Evolutionary conservation across 1,140 invertebrate genomes (phyloP), one percentile per base, ranked within the genome.

Genomic region (Dinoponera quadriceps): DNA sequence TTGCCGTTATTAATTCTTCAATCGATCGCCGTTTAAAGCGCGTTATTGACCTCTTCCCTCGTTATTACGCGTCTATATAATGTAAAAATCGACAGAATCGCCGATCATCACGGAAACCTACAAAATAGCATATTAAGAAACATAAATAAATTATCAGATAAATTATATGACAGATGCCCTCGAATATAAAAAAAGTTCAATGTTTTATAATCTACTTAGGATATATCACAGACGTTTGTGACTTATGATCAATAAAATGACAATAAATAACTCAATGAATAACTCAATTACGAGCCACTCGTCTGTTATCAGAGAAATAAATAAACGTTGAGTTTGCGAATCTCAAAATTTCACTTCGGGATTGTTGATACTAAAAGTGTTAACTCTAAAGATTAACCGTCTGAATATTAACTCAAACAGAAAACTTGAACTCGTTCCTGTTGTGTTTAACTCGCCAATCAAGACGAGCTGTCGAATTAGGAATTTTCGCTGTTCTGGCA

Each of bases 11-110:
- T 48, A 55, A 57, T 54, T 68, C 20, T 16, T 20, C 7, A n/a
- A 25, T 51, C 48, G 60, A 66, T 73, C 57, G 57, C 22, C 27
- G n/a, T 51, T 65, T 74, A 22, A 63, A 63, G 13, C 18, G 14
- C 44, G 14, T 20, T 44, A 63, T 49, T 18, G 13, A 54, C 2
- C 16, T 22, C 33, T 49, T 66, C 44, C 18, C 9, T 11, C 27
- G 7, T 57, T 9, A 33, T n/a, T 48, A 49, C 2, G 13, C 18
- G 22, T 44, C 48, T 11, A 38, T 11, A 48, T 25, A 27, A 4
- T 48, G 48, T 74, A 20, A 5, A 38, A 48, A 63, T 63, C 14
- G 38, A 49, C 29, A 11, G 4, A 29, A 0, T 14, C 48, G 11
- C 62, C 16, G 5, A 71, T 20, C 9, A 33, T 54, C 49, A 18